Percentiles rank a stretch among this genome's conserved stretches.
Conservation (phyloP, 2,113 vertebrate species). For the Zosterops hypoxanthus region DNA sequence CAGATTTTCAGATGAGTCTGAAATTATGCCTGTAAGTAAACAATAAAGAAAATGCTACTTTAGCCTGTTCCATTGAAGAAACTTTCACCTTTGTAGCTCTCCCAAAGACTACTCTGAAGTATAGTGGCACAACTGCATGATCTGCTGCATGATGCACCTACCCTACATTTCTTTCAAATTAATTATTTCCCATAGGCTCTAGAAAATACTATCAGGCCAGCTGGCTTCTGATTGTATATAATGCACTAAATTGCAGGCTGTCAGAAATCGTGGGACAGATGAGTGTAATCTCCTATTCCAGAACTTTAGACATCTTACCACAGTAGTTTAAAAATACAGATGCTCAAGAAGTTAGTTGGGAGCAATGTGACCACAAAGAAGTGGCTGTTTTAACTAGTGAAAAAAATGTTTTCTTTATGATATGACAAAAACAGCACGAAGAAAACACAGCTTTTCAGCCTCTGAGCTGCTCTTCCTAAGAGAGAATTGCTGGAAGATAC, state of each 20-base stretch:
- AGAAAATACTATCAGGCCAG: neutral
- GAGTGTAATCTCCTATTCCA: neutral
- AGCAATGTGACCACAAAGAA: neutral
- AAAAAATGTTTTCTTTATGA: neutral
- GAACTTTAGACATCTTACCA: neutral
- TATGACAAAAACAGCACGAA: neutral
- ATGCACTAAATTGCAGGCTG: neutral
- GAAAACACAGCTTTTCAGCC: neutral
- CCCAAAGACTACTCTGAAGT: neutral
- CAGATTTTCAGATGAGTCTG: conserved; percentile 69
- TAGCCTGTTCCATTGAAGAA: neutral
- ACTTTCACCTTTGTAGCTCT: neutral
- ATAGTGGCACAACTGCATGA: neutral
- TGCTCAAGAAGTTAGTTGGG: neutral
- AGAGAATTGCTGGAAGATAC: neutral
- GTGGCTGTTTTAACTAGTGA: neutral
- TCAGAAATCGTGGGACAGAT: neutral
- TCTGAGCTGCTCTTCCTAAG: neutral
- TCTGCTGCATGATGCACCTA: neutral
- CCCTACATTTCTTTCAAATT: neutral
- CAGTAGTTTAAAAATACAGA: neutral
- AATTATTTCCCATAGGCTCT: neutral
- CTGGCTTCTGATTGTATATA: neutral
- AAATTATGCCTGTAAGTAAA: conserved; percentile 60
- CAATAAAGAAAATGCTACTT: neutral